Evolutionary conservation across 2,113 vertebrate genomes (phyloP).

Genomic region (Oryzias woworae): DNA sequence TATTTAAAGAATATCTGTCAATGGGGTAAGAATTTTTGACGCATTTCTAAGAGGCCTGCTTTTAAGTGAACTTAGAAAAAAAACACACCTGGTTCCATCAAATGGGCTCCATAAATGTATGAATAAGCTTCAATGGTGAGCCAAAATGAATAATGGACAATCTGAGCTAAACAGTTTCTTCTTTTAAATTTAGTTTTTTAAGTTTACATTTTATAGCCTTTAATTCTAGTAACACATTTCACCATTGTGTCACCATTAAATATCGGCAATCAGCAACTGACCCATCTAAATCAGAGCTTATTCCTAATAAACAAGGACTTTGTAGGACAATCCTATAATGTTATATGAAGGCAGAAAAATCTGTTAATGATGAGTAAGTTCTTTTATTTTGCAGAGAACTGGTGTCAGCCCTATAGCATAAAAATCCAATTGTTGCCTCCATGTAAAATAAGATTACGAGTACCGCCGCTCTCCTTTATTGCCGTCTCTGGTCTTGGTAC

Average conservation of each 20-base stretch:
- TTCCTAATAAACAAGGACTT: background rate
- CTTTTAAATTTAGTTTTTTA: too few relatives aligned
- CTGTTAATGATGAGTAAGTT: slow-evolving; percentile 1
- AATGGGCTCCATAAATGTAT: too few relatives aligned
- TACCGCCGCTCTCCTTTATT: slow-evolving; percentile 23
- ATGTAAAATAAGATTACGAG: slow-evolving; percentile 37
- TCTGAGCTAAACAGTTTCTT: too few relatives aligned
- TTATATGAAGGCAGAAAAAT: background rate
- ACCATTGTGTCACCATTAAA: slow-evolving; percentile 2
- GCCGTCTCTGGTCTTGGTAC: slow-evolving; percentile 40
- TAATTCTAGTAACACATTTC: too few relatives aligned
- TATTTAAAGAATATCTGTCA: too few relatives aligned
- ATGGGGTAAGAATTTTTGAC: too few relatives aligned
- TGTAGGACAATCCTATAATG: background rate
- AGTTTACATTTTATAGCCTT: too few relatives aligned
- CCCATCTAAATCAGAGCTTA: background rate
- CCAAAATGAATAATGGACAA: too few relatives aligned
- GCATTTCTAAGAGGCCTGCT: too few relatives aligned
- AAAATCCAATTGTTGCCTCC: slow-evolving; percentile 9
- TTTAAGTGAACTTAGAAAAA: too few relatives aligned
- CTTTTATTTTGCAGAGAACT: slow-evolving; percentile 5
- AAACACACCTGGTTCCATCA: too few relatives aligned
- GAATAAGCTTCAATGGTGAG: too few relatives aligned
- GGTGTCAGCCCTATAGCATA: slow-evolving; percentile 5
- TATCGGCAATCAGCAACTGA: background rate